phyloP scores from a whole-genome alignment of 1,140 invertebrate species.

The Drosophila eugracilis region DNA sequence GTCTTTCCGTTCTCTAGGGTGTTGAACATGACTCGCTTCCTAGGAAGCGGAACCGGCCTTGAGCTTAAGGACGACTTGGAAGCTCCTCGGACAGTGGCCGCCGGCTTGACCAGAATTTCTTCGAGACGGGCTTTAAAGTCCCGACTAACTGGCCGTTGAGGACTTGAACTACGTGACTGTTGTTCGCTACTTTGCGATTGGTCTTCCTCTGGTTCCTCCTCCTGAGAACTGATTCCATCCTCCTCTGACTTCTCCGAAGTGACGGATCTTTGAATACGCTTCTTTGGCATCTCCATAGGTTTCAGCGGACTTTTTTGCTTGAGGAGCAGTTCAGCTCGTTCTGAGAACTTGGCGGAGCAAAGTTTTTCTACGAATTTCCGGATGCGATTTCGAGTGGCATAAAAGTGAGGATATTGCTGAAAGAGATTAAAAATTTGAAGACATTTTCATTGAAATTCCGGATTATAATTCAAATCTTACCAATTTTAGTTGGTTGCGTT shows the following conservation, averaged over 20 bases:
- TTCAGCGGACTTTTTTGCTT: constrained; percentile 56
- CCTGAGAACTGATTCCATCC: constrained; percentile 24
- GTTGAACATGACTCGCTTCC: constrained; percentile 82
- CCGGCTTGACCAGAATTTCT: constrained; percentile 67
- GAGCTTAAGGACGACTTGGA: constrained; percentile 23
- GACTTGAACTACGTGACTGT: constrained; percentile 40
- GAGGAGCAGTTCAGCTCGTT: constrained; percentile 47
- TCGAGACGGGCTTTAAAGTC: constrained; percentile 72
- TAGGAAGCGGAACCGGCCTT: constrained; percentile 67
- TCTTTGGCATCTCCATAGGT: constrained; percentile 44
- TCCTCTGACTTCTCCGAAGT: constrained; percentile 15
- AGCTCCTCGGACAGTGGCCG: constrained; percentile 18
- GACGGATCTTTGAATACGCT: background rate
- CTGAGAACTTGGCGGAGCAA: constrained; percentile 64
- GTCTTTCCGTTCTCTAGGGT: constrained; percentile 37
- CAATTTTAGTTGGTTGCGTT: constrained; percentile 67
- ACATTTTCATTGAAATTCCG: too few species aligned
- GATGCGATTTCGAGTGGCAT: constrained; percentile 77
- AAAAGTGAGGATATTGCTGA: constrained; percentile 70
- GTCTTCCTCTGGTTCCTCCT: constrained; percentile 16
- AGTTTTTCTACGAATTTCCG: constrained; percentile 80
- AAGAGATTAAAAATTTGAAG: background rate
- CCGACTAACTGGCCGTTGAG: constrained; percentile 7
- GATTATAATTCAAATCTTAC: constrained; percentile 17
- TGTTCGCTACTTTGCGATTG: constrained; percentile 5